Base-by-base conservation (phyloP, 2,113 vertebrate species). In the Setophaga coronata region DNA sequence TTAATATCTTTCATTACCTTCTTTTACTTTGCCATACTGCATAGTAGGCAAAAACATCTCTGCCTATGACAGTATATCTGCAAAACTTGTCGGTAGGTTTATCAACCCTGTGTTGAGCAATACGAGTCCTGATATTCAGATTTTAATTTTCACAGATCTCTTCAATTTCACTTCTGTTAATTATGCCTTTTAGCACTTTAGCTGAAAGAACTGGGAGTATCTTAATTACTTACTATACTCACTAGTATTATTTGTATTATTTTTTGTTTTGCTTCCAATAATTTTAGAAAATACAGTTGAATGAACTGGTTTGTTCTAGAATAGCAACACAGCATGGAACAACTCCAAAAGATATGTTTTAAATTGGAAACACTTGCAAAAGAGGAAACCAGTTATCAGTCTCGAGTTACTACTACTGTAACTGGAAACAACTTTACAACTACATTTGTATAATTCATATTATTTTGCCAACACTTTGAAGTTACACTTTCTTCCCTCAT, bases 381-480 rank as follows among this genome's bases (percentile, higher is more conserved):
- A 92, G 82, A 81, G 62, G 93, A 96, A 43, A n/a, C 87, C 48
- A 70, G 79, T 64, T 73, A 87, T 97, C 93, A 97, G 1, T 58
- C 94, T 90, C 13, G 1, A 97, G 95, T 97, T 91, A 90, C 94
- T 84, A 77, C 78, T 87, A 91, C 73, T 87, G 85, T 97, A 97
- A 96, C 78, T 86, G 48, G 91, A 96, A 97, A 93, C 91, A 97
- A 97, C 95, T 89, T 96, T 95, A 24, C 58, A 87, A 91, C 90
- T 87, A 74, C 85, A 84, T 95, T 96, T 74, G 57, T 90, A 73
- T 94, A 61, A 36, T 94, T 95, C 85, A n/a, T 67, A 91, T 90
- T 88, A 74, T 86, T 96, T 95, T 89, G 57, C 93, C 69, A 91
- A 47, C 9, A 82, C 95, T 97, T 96, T 92, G 95, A 97, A 98